Evolutionary conservation across 2,113 vertebrate genomes (phyloP).

Genomic region (Catharus minimus): DNA sequence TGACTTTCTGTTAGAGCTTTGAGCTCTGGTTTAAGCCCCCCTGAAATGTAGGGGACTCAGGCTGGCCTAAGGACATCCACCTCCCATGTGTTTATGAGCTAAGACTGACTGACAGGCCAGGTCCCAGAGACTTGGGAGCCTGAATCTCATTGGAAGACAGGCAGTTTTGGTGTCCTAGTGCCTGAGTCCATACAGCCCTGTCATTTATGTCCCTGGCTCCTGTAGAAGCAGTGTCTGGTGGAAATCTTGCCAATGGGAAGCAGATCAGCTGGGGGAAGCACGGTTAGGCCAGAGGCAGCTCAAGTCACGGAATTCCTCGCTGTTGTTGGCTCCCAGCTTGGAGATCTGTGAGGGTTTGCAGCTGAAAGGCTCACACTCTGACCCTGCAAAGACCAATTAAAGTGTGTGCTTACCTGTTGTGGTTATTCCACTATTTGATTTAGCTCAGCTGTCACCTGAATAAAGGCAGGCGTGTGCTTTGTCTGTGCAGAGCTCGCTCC

Average conservation of each 20-base stretch:
- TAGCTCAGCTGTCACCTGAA: not conserved
- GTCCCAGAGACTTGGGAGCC: not conserved
- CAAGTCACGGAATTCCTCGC: not conserved
- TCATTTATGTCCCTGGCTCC: not conserved
- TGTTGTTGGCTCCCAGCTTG: not conserved
- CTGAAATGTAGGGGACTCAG: not conserved
- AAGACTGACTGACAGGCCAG: not conserved
- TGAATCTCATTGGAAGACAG: not conserved
- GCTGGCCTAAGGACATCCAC: accelerated
- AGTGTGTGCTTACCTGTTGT: not conserved
- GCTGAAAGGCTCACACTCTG: not conserved
- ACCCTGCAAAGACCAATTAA: not conserved
- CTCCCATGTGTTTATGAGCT: not conserved
- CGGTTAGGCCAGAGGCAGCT: not conserved
- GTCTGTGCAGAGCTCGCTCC: not conserved
- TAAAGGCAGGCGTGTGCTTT: not conserved
- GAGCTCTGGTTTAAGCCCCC: not conserved
- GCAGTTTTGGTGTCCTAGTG: not conserved
- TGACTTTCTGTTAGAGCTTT: not conserved
- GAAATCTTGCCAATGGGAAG: not conserved
- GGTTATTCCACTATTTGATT: not conserved
- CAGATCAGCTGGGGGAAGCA: not conserved
- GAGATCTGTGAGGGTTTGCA: not conserved
- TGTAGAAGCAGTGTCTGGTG: not conserved
- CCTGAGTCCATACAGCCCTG: not conserved